A percentile compares a stretch with the other conserved stretches of the same genome.
Conservation (phyloP, 1,140 invertebrate genomes). For the Lepidurus apus region DNA sequence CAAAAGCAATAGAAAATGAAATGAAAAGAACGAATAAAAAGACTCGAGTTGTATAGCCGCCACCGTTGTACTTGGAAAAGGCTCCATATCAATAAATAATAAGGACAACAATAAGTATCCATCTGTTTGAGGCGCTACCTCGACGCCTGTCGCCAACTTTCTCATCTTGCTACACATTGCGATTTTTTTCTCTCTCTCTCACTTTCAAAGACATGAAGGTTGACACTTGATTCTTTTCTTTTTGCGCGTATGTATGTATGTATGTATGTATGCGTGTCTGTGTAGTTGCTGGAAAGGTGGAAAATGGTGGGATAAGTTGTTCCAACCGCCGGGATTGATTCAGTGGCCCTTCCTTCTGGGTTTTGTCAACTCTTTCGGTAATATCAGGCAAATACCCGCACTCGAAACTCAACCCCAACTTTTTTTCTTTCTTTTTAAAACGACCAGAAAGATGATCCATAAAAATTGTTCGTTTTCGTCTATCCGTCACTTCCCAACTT, state of each 20-base stretch:
- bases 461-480: too few species aligned
- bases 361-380: too few species aligned
- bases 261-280: too few species aligned
- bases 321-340: too few species aligned
- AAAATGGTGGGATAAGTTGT: too few species aligned
- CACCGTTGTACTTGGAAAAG: slow-evolving; percentile 21
- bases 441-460: too few species aligned
- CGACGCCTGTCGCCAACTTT: background rate
- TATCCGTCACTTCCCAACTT: too few species aligned
- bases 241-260: background rate
- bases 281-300: too few species aligned
- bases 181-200: background rate
- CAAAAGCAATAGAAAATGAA: background rate
- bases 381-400: too few species aligned
- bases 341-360: too few species aligned
- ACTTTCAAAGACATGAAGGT: background rate
- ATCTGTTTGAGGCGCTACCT: background rate
- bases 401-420: too few species aligned
- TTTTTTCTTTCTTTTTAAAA: too few species aligned
- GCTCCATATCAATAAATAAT: slow-evolving; percentile 16
- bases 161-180: background rate
- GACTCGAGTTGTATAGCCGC: background rate
- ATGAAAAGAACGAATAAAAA: background rate
- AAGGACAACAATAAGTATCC: background rate
- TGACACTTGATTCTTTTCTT: background rate